phyloP scores from a whole-genome alignment of 2,888 invertebrate species.

The Eledona agricola region DNA sequence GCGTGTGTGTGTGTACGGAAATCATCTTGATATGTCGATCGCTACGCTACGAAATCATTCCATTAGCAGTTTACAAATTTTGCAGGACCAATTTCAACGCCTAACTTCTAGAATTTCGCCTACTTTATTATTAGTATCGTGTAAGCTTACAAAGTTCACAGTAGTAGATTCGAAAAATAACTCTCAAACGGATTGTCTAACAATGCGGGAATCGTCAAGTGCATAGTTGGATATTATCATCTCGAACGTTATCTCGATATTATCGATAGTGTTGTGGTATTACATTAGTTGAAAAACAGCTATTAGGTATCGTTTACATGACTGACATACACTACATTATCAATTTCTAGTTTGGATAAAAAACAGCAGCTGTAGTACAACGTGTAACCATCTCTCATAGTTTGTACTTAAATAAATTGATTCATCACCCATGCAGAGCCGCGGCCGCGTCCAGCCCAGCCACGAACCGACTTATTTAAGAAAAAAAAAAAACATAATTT shows the following conservation, averaged over 20 bases:
- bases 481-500: conserved; percentile 16
- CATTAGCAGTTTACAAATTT: conserved; percentile 45
- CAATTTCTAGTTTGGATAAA: conserved; percentile 44
- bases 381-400: conserved; percentile 42
- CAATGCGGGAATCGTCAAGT: conserved; percentile 37
- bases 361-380: conserved; percentile 48
- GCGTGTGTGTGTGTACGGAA: conserved; percentile 1
- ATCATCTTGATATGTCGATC: conserved; percentile 38
- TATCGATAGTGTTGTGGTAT: too few relatives aligned
- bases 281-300: conserved; percentile 42
- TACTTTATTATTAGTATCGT: conserved; percentile 23
- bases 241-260: too few relatives aligned
- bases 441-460: conserved; percentile 1
- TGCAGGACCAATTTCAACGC: conserved; percentile 40
- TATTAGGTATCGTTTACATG: conserved; percentile 33
- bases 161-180: conserved; percentile 24
- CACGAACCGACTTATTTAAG: conserved; percentile 7
- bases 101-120: conserved; percentile 28
- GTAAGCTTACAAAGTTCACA: conserved; percentile 29
- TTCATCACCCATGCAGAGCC: conserved; percentile 45
- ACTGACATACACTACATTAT: conserved; percentile 47
- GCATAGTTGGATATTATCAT: conserved; percentile 40
- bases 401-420: conserved; percentile 51
- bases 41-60: conserved; percentile 31
- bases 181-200: conserved; percentile 34